Evolutionary conservation across 2,888 invertebrate genomes (phyloP).

Genomic region (Trissonchulus sp.): DNA sequence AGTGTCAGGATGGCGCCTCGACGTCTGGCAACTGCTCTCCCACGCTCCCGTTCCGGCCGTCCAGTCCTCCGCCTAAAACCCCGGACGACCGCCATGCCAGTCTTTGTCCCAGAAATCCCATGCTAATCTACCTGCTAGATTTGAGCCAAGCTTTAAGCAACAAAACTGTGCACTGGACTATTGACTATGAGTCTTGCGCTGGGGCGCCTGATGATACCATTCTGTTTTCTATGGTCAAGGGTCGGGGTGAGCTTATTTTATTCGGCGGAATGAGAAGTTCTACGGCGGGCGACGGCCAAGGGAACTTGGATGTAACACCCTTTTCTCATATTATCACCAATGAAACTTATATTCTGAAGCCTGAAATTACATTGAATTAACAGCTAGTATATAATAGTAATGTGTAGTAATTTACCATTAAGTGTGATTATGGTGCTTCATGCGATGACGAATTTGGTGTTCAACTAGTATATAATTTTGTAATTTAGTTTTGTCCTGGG

Average conservation of each 20-base stretch:
- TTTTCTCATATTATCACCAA: conserved; percentile 36
- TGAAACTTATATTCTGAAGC: conserved; percentile 38
- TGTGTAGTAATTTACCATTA: no score
- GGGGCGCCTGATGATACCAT: conserved; percentile 73
- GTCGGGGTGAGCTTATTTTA: conserved; percentile 83
- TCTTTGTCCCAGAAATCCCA: conserved; percentile 58
- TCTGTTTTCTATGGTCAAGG: conserved; percentile 78
- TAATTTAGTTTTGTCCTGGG: no score
- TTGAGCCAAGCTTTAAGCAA: conserved; percentile 59
- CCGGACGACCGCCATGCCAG: neutral
- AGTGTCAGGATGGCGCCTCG: neutral
- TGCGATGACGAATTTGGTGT: no score
- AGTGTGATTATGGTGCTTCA: no score
- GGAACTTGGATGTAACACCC: conserved; percentile 37
- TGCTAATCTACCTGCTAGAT: conserved; percentile 78
- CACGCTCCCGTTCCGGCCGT: conserved; percentile 29
- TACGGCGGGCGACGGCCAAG: conserved; percentile 45
- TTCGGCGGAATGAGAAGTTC: conserved; percentile 77
- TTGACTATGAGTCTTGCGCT: conserved; percentile 43
- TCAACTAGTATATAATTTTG: no score
- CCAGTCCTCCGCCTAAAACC: conserved; percentile 31
- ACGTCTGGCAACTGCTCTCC: conserved; percentile 9
- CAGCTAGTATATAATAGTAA: no score
- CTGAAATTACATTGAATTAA: no score
- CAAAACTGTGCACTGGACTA: conserved; percentile 58